phyloP scores from a whole-genome alignment of 2,797 vertebrate genomes.

The Premnoplex brunnescens region DNA sequence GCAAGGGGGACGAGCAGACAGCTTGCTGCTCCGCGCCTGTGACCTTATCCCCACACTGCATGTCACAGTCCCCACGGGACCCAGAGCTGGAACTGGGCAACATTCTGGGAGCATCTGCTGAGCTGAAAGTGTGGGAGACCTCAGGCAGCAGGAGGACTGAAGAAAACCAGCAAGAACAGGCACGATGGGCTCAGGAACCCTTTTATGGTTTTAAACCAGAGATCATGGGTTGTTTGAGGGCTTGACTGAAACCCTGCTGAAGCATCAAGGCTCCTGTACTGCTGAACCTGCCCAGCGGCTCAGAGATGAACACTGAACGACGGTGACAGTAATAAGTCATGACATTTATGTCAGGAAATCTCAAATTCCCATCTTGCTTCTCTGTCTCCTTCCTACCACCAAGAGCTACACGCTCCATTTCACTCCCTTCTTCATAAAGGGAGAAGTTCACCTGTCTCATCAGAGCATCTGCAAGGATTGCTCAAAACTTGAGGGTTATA shows the following conservation, averaged over 20 bases:
- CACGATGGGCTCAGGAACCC: background rate
- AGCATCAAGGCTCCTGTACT: background rate
- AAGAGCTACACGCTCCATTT: slow-evolving; percentile 3
- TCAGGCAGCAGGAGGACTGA: background rate
- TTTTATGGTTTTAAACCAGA: background rate
- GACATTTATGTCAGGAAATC: slow-evolving; percentile 32
- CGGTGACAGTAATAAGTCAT: background rate
- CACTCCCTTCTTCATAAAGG: background rate
- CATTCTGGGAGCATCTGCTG: background rate
- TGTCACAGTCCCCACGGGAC: background rate
- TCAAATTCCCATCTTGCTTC: slow-evolving; percentile 39
- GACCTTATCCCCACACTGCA: accelerated
- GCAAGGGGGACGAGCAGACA: background rate
- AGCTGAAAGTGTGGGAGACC: background rate
- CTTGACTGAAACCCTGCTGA: background rate
- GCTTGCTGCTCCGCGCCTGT: background rate
- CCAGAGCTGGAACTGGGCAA: background rate
- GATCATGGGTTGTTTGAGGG: background rate
- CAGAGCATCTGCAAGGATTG: background rate
- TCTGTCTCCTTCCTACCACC: background rate
- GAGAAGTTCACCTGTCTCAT: background rate
- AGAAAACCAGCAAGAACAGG: background rate
- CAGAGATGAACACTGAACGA: background rate
- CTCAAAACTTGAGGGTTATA: background rate
- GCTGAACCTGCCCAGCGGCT: background rate